Base-by-base conservation (phyloP, 2,888 invertebrate species). In the Nymphalis c-album region DNA sequence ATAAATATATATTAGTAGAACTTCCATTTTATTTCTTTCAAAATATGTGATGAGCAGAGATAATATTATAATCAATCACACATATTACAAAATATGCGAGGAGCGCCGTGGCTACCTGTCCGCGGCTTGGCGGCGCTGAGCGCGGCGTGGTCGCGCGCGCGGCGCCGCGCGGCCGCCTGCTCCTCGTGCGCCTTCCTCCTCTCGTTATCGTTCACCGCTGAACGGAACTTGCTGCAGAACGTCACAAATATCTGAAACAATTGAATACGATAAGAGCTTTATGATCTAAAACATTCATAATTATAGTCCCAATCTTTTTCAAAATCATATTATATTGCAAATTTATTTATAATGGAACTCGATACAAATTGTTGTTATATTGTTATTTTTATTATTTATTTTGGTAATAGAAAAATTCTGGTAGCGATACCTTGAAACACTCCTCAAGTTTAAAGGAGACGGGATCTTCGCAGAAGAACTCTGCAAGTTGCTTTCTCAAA, bases 401-500 rank as follows among this genome's bases (percentile, higher is more conserved):
- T 31, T 31, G 6, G 26, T 5, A 6, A 31, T 31, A 31, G 0
- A 13, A 18, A n/a, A 57, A 20, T n/a, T 18, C 7, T 18, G 16
- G 31, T 22, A 20, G 17, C 13, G 18, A 18, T 22, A 97, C 96
- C 86, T 96, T 96, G 81, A 98, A 97, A 81, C 98, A 98, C 84
- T 99, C 98, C 84, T 99, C 98, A 51, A 99, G 92, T 85, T 98
- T 98, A 84, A 99, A 99, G 0, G 96, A 94, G 63, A 94, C 95
- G 0, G 95, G 94, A 80, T 98, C 98, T 86, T 99, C 99, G 86
- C 98, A 99, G 90, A 99, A 98, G 90, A 98, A 98, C 63, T 97
- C 96, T 0, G 98, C 95, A 50, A 99, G 91, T 71, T 97, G 95
- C 73, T 94, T 94, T 45, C 98, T 94, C 69, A 97, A 94, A 20